Evolutionary conservation across 2,888 invertebrate genomes (phyloP).

Genomic region (Reticulitermes lucifugus): DNA sequence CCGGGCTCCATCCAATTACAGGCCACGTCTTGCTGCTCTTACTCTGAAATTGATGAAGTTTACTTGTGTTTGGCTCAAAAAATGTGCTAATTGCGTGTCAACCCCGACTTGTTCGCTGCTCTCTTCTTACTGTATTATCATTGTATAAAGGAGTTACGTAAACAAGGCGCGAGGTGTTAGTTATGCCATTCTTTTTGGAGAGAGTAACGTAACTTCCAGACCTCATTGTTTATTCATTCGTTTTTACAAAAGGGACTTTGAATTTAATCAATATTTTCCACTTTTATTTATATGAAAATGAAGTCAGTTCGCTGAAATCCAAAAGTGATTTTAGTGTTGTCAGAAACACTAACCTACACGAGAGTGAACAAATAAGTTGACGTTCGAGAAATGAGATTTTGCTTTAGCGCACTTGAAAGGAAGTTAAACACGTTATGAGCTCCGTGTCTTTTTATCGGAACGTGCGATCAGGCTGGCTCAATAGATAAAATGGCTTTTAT

Average conservation of each 20-base stretch:
- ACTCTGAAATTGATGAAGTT: background rate
- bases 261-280: slow-evolving; percentile 3
- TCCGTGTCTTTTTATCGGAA: too few relatives aligned
- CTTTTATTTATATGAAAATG: background rate
- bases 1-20: background rate
- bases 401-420: too few relatives aligned
- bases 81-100: slow-evolving; percentile 6
- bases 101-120: background rate
- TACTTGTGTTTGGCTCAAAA: background rate
- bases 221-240: background rate
- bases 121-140: background rate
- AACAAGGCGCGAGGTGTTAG: background rate
- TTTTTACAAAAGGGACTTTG: background rate
- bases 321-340: background rate
- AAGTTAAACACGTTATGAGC: too few relatives aligned
- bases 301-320: background rate
- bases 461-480: too few relatives aligned
- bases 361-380: too few relatives aligned
- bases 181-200: too few relatives aligned
- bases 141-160: background rate
- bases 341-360: background rate
- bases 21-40: slow-evolving; percentile 5
- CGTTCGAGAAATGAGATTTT: too few relatives aligned
- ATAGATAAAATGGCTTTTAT: too few relatives aligned
- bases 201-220: too few relatives aligned